Evolutionary conservation across 2,113 vertebrate genomes (phyloP).

Genomic region (Myocastor coypus): DNA sequence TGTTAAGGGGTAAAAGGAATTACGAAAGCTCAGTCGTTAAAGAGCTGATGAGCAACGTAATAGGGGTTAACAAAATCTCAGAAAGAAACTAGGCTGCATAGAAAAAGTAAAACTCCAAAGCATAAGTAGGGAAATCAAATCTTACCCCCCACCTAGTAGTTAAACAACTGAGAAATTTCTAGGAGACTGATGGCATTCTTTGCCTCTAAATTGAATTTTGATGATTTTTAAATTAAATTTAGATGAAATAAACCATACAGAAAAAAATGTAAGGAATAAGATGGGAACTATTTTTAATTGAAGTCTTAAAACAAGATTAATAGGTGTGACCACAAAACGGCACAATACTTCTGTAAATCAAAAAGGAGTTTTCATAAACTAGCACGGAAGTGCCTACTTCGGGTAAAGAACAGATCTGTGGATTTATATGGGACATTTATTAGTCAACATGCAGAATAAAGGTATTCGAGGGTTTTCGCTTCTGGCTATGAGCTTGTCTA

Average conservation of each 20-base stretch:
- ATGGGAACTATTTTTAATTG: background rate
- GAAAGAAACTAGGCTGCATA: background rate
- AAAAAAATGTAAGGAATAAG: background rate
- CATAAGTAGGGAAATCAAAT: background rate
- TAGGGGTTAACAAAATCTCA: background rate
- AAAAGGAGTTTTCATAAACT: constrained; percentile 25
- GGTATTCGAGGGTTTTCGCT: background rate
- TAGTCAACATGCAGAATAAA: background rate
- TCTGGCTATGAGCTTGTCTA: background rate
- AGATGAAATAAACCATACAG: background rate
- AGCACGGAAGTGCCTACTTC: background rate
- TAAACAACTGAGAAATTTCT: background rate
- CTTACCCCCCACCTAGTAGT: background rate
- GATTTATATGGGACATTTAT: background rate
- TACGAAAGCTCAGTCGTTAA: background rate
- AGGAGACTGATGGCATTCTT: background rate
- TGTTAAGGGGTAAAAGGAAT: background rate
- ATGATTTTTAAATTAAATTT: constrained; percentile 25
- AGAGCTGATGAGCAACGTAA: background rate
- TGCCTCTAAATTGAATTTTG: background rate
- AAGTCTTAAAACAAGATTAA: constrained; percentile 5
- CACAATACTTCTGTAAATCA: background rate
- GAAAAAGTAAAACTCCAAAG: constrained; percentile 32
- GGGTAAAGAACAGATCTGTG: background rate
- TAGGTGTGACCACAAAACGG: background rate